A percentile compares a stretch with the other conserved stretches of the same genome.
phyloP scores from a whole-genome alignment of 2,888 invertebrate species.

The Cryptops parisi region DNA sequence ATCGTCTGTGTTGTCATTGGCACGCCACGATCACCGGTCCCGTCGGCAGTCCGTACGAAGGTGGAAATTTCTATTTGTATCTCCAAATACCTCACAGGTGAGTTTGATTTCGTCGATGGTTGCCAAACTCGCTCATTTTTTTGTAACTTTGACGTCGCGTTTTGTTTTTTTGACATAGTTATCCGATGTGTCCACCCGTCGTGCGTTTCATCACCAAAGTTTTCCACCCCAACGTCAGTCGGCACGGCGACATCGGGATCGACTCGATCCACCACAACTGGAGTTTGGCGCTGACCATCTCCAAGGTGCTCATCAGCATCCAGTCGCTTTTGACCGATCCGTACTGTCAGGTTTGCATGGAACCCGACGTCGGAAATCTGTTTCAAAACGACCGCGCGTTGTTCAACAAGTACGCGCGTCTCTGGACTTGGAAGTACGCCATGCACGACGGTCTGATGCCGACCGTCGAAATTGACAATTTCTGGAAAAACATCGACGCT shows the following conservation, averaged over 20 bases:
- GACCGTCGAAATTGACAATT: conserved; percentile 3
- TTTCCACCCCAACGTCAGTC: conserved; percentile 84
- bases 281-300: conserved; percentile 83
- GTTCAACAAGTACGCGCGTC: conserved; percentile 31
- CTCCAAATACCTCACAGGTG: conserved; percentile 58
- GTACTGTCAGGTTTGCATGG: conserved; percentile 35
- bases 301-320: conserved; percentile 37
- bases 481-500: conserved; percentile 11
- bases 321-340: conserved; percentile 26
- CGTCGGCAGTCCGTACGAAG: conserved; percentile 83
- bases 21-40: conserved; percentile 87
- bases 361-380: conserved; percentile 31
- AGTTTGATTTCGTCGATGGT: neutral
- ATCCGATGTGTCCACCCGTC: conserved; percentile 82
- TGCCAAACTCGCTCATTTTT: neutral
- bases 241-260: conserved; percentile 89
- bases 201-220: conserved; percentile 86
- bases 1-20: conserved; percentile 74
- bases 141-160: neutral
- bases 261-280: conserved; percentile 93
- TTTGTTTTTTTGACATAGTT: conserved; percentile 35
- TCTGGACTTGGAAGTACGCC: conserved; percentile 35
- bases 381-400: conserved; percentile 27
- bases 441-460: conserved; percentile 16
- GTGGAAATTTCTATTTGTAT: conserved; percentile 79